phyloP scores from a whole-genome alignment of 2,888 invertebrate species.

The Cheilosia soror region DNA sequence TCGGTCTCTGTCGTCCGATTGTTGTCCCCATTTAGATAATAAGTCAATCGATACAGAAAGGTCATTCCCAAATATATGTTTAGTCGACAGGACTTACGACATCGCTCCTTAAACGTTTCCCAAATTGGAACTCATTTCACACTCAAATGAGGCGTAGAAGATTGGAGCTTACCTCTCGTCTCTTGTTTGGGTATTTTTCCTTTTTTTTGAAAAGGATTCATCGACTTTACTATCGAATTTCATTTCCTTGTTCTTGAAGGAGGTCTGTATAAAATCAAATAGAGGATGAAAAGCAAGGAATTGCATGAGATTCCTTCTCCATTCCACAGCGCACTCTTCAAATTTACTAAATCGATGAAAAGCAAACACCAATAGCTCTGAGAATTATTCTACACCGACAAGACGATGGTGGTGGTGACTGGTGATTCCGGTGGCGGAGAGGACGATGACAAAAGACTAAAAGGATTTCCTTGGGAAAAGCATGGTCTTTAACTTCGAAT shows the following conservation, averaged over 20 bases:
- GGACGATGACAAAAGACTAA: slow-evolving; percentile 3
- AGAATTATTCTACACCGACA: slow-evolving; percentile 6
- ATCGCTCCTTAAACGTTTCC: slow-evolving; percentile 21
- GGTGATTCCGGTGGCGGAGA: no score
- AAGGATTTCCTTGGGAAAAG: slow-evolving; percentile 8
- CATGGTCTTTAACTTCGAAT: slow-evolving; percentile 7
- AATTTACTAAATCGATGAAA: slow-evolving; percentile 31
- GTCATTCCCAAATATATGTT: not conserved
- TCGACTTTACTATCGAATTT: slow-evolving; percentile 45
- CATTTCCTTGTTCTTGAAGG: slow-evolving; percentile 33
- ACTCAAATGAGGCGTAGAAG: slow-evolving; percentile 39
- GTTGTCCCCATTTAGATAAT: slow-evolving; percentile 18
- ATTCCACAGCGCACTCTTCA: slow-evolving; percentile 7
- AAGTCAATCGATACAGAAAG: slow-evolving; percentile 13
- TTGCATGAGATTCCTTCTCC: slow-evolving; percentile 15
- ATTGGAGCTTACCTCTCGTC: slow-evolving; percentile 23
- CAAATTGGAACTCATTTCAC: slow-evolving; percentile 44
- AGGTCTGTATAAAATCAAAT: not conserved
- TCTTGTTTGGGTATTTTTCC: not conserved
- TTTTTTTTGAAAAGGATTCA: not conserved
- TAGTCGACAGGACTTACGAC: not conserved
- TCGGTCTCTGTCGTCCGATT: slow-evolving; percentile 9
- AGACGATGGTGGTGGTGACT: not conserved
- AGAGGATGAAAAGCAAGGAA: slow-evolving; percentile 16
- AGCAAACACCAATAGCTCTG: slow-evolving; percentile 9